Conservation (phyloP, 2,797 vertebrate species). For the Luscinia megarhynchos region DNA sequence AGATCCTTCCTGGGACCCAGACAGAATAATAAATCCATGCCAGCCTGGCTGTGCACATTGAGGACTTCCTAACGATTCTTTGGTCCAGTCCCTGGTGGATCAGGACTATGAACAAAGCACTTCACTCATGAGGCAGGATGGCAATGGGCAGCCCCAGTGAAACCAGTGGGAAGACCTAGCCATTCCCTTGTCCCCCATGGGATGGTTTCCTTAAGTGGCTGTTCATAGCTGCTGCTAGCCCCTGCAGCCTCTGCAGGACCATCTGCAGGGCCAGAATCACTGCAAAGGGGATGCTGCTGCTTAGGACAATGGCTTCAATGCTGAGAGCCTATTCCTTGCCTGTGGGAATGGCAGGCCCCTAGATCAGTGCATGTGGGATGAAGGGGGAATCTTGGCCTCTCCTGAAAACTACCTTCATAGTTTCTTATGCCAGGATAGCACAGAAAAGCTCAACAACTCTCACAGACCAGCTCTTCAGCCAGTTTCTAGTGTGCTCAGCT, state of each 20-base stretch:
- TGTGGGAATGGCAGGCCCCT: not conserved
- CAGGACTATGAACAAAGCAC: not conserved
- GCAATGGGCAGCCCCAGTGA: not conserved
- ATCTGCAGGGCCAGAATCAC: rapidly evolving
- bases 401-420: not conserved
- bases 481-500: not conserved
- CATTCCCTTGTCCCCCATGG: not conserved
- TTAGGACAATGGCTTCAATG: not conserved
- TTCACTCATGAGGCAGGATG: not conserved
- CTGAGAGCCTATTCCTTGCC: not conserved
- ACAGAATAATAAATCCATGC: not conserved
- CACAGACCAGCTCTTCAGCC: not conserved
- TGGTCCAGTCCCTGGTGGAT: not conserved
- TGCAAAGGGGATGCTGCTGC: not conserved
- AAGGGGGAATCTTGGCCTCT: not conserved
- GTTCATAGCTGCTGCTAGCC: not conserved
- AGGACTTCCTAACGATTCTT: not conserved
- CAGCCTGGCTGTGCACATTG: not conserved
- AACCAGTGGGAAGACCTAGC: not conserved
- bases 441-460: not conserved
- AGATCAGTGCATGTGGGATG: not conserved
- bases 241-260: not conserved
- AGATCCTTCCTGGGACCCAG: not conserved
- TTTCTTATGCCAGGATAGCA: not conserved
- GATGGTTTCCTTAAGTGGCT: not conserved